Evolutionary conservation across 2,888 invertebrate species (phyloP), one percentile per base, ranked within the genome.

Genomic region (Rosalia funebris): DNA sequence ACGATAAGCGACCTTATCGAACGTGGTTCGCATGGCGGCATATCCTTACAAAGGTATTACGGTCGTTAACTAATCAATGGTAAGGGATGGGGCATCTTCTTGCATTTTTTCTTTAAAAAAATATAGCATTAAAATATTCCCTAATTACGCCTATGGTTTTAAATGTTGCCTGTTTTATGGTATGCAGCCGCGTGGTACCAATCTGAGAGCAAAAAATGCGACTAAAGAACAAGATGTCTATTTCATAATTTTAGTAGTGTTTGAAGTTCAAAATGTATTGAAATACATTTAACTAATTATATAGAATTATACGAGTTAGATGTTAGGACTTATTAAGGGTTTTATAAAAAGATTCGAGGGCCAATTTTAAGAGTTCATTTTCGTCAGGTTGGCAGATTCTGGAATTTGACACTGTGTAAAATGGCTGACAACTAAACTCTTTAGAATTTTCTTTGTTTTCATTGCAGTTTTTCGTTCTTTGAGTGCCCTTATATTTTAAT

Each of bases 391-490:
- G 80, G 80, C 70, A 79, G 71, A 71, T 73, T 75, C 75, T 76
- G 81, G 81, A 81, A 81, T 81, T 81, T 81, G 81, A 81, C 81
- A 81, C 79, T 80, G 71, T 70, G 74, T 77, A 81, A 80, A 76
- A 82, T 82, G 82, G 81, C 81, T 77, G 81, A 78, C 76, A 77
- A 77, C 77, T 80, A 77, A 81, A 80, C 76, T 77, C 73, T 74
- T 61, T 72, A 75, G 72, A 77, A 79, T 80, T 81, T 81, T 81
- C 81, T 82, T 82, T 82, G 82, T 82, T 82, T 81, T 82, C 78
- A 75, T 80, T 79, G 69, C 71, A 75, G 74, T 78, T 78, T 78
- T 75, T 69, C 74, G 74, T 77, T 75, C 71, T 72, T 80, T 77
- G 65, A 73, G 71, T 71, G 72, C 67, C 65, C 65, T 56, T 57